Base-by-base conservation (phyloP, 1,140 invertebrate species). In the Pseudoatta argentina region DNA sequence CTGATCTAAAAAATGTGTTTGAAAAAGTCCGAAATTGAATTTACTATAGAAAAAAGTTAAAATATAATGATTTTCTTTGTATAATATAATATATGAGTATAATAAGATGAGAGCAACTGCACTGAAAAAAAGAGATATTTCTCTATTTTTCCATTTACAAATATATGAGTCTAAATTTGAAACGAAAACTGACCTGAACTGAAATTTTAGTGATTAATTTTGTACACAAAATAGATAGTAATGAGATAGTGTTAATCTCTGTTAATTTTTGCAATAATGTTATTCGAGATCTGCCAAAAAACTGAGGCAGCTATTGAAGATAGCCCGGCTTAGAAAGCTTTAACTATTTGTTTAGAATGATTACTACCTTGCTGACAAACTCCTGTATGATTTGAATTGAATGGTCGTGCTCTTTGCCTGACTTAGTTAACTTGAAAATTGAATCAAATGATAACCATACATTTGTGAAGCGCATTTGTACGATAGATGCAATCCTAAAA, bases 391-490 rank as follows among this genome's bases (percentile, higher is more conserved):
- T 92, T 7, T 95, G 91, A 3, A 97, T 90, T 44, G 95, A 95
- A 61, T 92, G 90, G 6, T 95, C 90, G 85, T 97, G 95, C 81
- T 96, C 94, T 83, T 94, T 95, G 0, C 96, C 96, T 55, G 92
- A 86, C 0, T 94, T 89, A 8, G 96, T 96, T 7, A 95, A 79
- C 27, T 95, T 94, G 92, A 96, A 97, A 0, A 97, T 91, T 0
- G 94, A 82, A 67, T 97, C 95, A 1, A 91, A 91, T 88, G 96
- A 96, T 16, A 96, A 91, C 96, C 96, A 96, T 0, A 97, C 96
- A 2, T 95, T 94, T 0, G 96, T 94, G 76, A 97, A 95, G 78
- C 97, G 93, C 34, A 93, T 92, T 67, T 95, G 94, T 8, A 94
- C 86, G 7, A 96, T 94, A 14, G 91, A 55, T 0, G 93, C 92